These are phyloP conservation scores for Seriola quinqueradiata DNA, from an alignment of 2,113 vertebrate species.

Conservation along the genomic window DNA sequence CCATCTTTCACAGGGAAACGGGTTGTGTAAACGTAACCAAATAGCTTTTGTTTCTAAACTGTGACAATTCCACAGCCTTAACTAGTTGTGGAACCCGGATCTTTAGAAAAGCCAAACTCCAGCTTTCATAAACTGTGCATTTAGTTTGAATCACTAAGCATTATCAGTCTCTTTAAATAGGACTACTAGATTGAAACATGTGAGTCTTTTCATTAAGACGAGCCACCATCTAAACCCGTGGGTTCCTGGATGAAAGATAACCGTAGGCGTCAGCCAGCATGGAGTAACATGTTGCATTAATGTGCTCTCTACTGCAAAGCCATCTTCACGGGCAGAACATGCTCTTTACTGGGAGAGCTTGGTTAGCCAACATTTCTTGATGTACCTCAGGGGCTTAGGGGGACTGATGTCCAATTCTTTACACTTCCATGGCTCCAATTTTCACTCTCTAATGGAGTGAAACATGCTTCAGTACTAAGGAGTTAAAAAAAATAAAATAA, in stretches of 20 bases:
- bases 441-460: conserved; percentile 77
- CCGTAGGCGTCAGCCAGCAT: neutral
- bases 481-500: conserved; percentile 16
- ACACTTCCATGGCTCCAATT: conserved; percentile 75
- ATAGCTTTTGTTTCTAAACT: no score
- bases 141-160: neutral
- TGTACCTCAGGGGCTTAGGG: conserved; percentile 65
- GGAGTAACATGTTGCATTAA: conserved; percentile 64
- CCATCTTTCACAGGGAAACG: no score
- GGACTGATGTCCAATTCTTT: conserved; percentile 77
- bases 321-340: conserved; percentile 63
- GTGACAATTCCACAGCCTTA: no score
- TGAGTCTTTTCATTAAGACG: conserved; percentile 24
- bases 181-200: neutral
- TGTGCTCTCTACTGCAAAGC: conserved; percentile 44
- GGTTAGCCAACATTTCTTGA: conserved; percentile 58
- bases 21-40: no score
- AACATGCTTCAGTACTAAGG: conserved; percentile 67
- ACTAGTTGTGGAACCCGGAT: neutral
- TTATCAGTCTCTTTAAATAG: conserved; percentile 30
- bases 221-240: conserved; percentile 1
- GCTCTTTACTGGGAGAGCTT: conserved; percentile 62
- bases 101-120: neutral
- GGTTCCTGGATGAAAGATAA: conserved; percentile 19
- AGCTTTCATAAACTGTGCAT: neutral